Percentiles rank a stretch among this genome's conserved stretches.
Evolutionary conservation across 2,113 vertebrate species (phyloP).

Genomic region (Nestor notabilis): DNA sequence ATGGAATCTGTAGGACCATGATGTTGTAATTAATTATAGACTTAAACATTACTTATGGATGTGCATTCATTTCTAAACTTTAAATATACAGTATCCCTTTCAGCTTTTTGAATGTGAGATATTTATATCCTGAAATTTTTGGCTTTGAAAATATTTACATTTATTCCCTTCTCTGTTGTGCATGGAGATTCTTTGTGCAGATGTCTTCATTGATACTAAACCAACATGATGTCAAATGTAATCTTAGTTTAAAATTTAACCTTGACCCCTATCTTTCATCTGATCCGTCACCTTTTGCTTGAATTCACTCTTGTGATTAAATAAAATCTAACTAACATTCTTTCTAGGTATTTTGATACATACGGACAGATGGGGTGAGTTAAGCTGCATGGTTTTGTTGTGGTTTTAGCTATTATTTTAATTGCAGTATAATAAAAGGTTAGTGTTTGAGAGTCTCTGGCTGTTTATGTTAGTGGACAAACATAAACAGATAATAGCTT

Average conservation of each 20-base stretch:
- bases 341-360: background rate
- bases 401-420: background rate
- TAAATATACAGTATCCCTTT: constrained; percentile 15
- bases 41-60: constrained; percentile 34
- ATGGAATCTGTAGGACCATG: constrained; percentile 57
- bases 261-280: background rate
- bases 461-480: background rate
- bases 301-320: background rate
- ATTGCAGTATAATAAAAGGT: background rate
- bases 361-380: background rate
- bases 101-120: constrained; percentile 29
- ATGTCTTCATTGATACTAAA: constrained; percentile 28
- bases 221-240: constrained; percentile 14
- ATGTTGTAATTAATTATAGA: constrained; percentile 64
- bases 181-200: background rate
- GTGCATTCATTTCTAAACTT: constrained; percentile 55
- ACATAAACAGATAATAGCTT: background rate
- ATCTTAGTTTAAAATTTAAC: constrained; percentile 28
- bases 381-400: background rate
- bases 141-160: constrained; percentile 53
- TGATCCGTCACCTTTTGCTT: background rate
- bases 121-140: constrained; percentile 37
- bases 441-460: background rate
- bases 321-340: background rate
- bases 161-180: background rate